Evolutionary conservation across 2,888 invertebrate species (phyloP).

Genomic region (Protophormia terraenovae): DNA sequence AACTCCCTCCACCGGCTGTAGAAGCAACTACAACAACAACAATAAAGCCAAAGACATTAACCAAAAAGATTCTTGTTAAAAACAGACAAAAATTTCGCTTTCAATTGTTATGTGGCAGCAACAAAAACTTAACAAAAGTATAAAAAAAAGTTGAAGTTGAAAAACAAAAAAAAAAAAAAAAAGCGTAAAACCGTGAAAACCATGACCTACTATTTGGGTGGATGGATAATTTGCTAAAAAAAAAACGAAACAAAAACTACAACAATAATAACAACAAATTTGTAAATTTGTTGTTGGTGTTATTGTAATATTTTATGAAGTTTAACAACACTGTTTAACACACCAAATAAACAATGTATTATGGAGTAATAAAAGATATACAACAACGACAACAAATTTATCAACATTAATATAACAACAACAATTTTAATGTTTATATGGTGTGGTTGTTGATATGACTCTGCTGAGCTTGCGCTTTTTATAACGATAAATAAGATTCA

Average conservation of each 20-base stretch:
- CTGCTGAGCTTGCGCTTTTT: constrained; percentile 11
- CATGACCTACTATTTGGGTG: constrained; percentile 66
- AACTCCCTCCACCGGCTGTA: neutral
- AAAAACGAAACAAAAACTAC: too few species aligned
- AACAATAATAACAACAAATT: constrained; percentile 11
- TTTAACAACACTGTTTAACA: constrained; percentile 26
- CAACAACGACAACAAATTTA: constrained; percentile 12
- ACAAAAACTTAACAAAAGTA: too few species aligned
- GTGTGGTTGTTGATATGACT: neutral
- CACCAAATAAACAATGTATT: constrained; percentile 6
- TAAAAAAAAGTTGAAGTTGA: constrained; percentile 22
- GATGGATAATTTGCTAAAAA: constrained; percentile 52
- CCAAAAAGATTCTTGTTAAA: constrained; percentile 63
- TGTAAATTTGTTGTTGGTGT: constrained; percentile 14
- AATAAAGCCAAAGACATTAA: constrained; percentile 40
- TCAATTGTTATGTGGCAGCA: constrained; percentile 53
- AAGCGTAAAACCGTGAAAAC: constrained; percentile 65
- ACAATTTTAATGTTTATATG: neutral
- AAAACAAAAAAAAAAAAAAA: constrained; percentile 36
- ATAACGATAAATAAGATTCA: constrained; percentile 37
- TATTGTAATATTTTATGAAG: constrained; percentile 38
- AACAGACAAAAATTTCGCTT: constrained; percentile 61
- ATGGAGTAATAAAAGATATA: constrained; percentile 15
- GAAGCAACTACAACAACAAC: neutral
- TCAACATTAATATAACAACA: neutral